Percentiles rank a stretch among this genome's conserved stretches.
These are phyloP conservation scores for Elaeidobius kamerunicus DNA, from an alignment of 2,888 invertebrate genomes.

Conservation along the genomic window DNA sequence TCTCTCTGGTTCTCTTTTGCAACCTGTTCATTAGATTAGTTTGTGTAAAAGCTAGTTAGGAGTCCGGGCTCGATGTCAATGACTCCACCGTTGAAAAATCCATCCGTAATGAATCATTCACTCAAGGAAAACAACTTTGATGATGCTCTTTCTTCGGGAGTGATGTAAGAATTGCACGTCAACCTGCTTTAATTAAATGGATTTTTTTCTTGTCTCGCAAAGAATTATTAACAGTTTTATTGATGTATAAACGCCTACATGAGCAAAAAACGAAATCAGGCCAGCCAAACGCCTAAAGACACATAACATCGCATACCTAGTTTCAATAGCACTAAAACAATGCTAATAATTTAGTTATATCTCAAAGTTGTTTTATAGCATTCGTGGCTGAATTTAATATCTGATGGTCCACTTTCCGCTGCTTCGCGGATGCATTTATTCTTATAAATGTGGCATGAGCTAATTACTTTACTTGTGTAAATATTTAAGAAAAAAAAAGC, in stretches of 20 bases:
- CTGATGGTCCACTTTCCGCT: background rate
- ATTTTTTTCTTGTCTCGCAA: no score
- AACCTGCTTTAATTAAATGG: background rate
- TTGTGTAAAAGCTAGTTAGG: slow-evolving; percentile 27
- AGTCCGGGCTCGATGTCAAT: slow-evolving; percentile 27
- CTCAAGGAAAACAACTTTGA: slow-evolving; percentile 23
- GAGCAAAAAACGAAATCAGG: background rate
- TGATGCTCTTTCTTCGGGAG: slow-evolving; percentile 3
- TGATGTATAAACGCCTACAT: background rate
- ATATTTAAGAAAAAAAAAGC: no score
- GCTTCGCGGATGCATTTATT: no score
- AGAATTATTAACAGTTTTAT: no score
- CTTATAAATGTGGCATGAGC: no score
- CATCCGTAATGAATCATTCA: slow-evolving; percentile 23
- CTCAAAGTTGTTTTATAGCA: background rate
- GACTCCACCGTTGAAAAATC: slow-evolving; percentile 24
- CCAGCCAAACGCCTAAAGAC: background rate
- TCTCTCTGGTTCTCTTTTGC: no score
- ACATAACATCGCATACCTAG: background rate
- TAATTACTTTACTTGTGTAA: no score
- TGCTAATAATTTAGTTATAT: background rate
- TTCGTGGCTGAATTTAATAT: background rate
- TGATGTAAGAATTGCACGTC: background rate
- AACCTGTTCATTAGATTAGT: slow-evolving; percentile 31
- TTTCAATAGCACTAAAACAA: background rate